Percentiles rank a stretch among this genome's conserved stretches.
phyloP scores from a whole-genome alignment of 2,113 vertebrate genomes.

The Puffinus mauretanicus region DNA sequence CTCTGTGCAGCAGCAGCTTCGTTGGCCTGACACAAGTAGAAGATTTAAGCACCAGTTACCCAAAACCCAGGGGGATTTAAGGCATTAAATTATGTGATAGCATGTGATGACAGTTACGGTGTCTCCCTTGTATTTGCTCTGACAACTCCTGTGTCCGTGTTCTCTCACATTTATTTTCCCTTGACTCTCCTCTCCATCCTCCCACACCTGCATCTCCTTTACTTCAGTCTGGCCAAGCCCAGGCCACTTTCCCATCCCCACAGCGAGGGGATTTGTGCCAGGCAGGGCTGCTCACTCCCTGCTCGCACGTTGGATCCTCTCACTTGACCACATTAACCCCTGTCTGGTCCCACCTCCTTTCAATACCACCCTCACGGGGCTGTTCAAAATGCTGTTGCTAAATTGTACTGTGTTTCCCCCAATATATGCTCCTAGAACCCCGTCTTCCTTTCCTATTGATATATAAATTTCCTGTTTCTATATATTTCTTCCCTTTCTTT shows the following conservation, averaged over 20 bases:
- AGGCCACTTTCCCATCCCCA: neutral
- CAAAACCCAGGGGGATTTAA: neutral
- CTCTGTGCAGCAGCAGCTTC: neutral
- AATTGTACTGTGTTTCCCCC: neutral
- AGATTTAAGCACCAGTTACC: neutral
- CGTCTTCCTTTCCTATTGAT: neutral
- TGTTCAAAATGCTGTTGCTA: neutral
- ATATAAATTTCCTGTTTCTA: neutral
- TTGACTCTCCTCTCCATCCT: neutral
- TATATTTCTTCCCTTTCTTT: neutral
- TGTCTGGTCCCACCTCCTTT: neutral
- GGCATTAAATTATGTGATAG: fast-evolving
- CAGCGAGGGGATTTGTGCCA: neutral
- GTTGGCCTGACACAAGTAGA: neutral
- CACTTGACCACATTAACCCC: neutral
- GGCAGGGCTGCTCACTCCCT: neutral
- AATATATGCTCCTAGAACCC: neutral
- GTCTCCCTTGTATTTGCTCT: neutral
- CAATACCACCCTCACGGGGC: neutral
- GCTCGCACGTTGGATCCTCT: neutral
- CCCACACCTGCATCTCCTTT: neutral
- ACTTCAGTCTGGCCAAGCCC: neutral
- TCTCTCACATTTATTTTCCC: neutral
- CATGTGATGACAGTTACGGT: neutral
- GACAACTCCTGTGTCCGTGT: neutral